Percentiles rank a stretch among this genome's conserved stretches.
Evolutionary conservation across 2,797 vertebrate genomes (phyloP).

Genomic region (Hyperoplus lanceolatus): DNA sequence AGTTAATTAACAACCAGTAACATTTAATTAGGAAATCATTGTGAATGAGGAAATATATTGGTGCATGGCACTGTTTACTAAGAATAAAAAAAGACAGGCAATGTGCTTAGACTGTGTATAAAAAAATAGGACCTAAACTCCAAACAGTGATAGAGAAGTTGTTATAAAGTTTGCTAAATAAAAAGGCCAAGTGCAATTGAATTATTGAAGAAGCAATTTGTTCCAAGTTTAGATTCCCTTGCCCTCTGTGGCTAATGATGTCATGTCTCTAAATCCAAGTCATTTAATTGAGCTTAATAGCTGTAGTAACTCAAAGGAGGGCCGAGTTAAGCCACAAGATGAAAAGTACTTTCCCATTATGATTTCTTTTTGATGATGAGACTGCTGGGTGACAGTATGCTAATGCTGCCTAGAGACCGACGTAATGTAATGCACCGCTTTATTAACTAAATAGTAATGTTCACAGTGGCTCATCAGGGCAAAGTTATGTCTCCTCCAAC

Average conservation of each 20-base stretch:
- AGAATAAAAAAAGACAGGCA: constrained; percentile 16
- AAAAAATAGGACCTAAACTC: constrained; percentile 26
- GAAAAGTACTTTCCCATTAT: constrained; percentile 41
- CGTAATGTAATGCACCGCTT: constrained; percentile 57
- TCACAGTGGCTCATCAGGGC: constrained; percentile 51
- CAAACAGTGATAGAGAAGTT: constrained; percentile 45
- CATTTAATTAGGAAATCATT: constrained; percentile 14
- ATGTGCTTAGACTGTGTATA: not conserved
- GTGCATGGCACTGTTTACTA: not conserved
- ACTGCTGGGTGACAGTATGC: constrained; percentile 61
- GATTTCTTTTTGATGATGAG: constrained; percentile 64
- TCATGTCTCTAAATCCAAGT: constrained; percentile 70
- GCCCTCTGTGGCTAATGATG: constrained; percentile 69
- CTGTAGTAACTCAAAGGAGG: constrained; percentile 58
- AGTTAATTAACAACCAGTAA: constrained; percentile 28
- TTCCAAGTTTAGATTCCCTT: constrained; percentile 69
- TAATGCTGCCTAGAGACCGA: constrained; percentile 56
- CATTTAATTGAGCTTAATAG: constrained; percentile 72
- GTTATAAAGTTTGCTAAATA: constrained; percentile 62
- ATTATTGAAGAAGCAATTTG: constrained; percentile 76
- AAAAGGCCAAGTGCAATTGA: constrained; percentile 72
- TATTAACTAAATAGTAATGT: constrained; percentile 63
- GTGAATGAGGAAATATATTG: constrained; percentile 16
- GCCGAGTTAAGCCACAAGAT: constrained; percentile 49
- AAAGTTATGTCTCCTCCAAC: constrained; percentile 47